Base-by-base conservation (phyloP, 2,888 invertebrate species). In the Leucozona laternaria region DNA sequence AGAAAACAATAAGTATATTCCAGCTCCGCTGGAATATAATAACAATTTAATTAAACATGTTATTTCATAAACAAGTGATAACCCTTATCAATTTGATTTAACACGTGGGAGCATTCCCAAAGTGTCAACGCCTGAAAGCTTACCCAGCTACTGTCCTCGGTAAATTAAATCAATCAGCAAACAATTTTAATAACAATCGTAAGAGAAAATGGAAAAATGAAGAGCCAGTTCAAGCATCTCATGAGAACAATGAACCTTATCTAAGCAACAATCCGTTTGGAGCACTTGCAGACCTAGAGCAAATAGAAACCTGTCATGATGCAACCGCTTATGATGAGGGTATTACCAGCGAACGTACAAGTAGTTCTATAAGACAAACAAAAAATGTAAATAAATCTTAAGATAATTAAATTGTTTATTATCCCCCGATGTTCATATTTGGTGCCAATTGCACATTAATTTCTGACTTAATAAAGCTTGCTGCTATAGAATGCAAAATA, bases 341-440 rank as follows among this genome's bases (percentile, higher is more conserved):
- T n/a, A 57, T 20, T 11, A 57, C 57, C 11, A 57, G 11, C 17
- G 57, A 34, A 34, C 8, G 3, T 57, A 1, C 57, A 17, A 34
- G 31, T 57, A 57, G 11, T 34, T 57, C 57, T 10, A 17, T 2
- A 31, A 57, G 4, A 34, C 34, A 57, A 34, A 2, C 0, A 4
- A 57, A 57, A 17, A 2, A 20, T 34, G 2, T 17, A 22, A 17
- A 55, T 34, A 57, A 34, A 3, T 28, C 22, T 0, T n/a, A 0
- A 8, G 25, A n/a, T 53, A 57, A 11, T 17, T 17, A 57, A 34
- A 57, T 31, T 31, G 31, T 57, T 3, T 57, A 57, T 17, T 37
- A 37, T 17, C 58, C 37, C 2, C 58, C 58, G 3, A 58, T 58
- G 2, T 57, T n/a, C 17, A 55, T 28, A 55, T 55, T 55, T 55